phyloP scores from a whole-genome alignment of 92 coral and sea anemone genomes.

The Hydrozoanthus gracilis region DNA sequence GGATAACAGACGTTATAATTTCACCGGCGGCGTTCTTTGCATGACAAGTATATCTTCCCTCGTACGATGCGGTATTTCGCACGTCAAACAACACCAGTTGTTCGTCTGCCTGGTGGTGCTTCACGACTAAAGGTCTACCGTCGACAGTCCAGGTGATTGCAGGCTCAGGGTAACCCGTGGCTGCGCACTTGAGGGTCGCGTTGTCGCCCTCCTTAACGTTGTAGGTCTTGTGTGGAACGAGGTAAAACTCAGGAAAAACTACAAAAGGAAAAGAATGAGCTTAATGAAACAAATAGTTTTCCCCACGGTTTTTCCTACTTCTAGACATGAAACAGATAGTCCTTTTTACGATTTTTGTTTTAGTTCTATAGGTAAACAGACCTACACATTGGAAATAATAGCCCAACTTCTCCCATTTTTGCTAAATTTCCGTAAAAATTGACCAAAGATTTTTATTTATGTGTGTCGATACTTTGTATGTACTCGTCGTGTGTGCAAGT shows the following conservation, averaged over 20 bases:
- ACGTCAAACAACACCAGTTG: not conserved
- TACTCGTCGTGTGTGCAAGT: too few species aligned
- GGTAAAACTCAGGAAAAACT: constrained; percentile 9
- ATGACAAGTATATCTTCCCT: constrained; percentile 7
- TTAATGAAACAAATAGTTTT: constrained; percentile 3
- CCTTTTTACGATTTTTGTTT: not conserved
- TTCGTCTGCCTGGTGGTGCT: constrained; percentile 1
- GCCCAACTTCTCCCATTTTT: not conserved
- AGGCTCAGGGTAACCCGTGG: too few species aligned
- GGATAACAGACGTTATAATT: constrained; percentile 16
- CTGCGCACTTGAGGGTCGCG: not conserved
- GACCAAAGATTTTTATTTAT: constrained; percentile 12
- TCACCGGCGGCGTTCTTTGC: constrained; percentile 20
- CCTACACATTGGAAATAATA: constrained; percentile 3
- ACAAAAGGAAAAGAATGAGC: constrained; percentile 2
- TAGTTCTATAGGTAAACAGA: constrained; percentile 19
- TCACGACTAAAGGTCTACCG: too few species aligned
- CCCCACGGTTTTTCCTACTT: constrained; percentile 1
- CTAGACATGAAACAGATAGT: constrained; percentile 17
- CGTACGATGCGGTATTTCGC: not conserved
- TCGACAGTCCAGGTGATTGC: too few species aligned
- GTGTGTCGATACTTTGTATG: constrained; percentile 17
- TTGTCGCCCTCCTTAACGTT: not conserved
- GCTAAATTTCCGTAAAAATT: constrained; percentile 10
- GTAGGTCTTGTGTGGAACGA: constrained; percentile 15